A percentile compares a stretch with the other conserved stretches of the same genome.
Evolutionary conservation across 2,113 vertebrate genomes (phyloP).

Genomic region (Zosterops pallidus): DNA sequence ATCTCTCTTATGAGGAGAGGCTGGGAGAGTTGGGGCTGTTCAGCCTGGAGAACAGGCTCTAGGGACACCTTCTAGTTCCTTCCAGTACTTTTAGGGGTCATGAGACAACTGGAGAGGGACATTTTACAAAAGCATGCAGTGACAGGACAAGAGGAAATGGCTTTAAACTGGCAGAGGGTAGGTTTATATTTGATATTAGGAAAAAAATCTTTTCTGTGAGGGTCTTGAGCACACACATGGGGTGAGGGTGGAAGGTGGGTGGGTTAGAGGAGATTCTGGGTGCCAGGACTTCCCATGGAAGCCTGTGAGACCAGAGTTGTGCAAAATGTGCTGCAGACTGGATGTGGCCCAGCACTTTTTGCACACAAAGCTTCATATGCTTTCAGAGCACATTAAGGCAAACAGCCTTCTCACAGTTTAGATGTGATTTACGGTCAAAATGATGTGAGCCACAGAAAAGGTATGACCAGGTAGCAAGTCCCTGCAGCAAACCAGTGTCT

Average conservation of each 20-base stretch:
- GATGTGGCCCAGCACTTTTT: not conserved
- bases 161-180: not conserved
- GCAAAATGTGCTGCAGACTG: not conserved
- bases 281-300: not conserved
- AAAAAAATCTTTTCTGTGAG: not conserved
- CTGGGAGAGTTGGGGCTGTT: not conserved
- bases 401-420: not conserved
- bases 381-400: slow-evolving; percentile 9
- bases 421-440: not conserved
- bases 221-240: not conserved
- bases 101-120: not conserved
- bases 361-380: slow-evolving; percentile 1
- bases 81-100: not conserved
- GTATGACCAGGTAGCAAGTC: slow-evolving; percentile 45
- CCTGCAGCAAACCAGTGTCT: slow-evolving; percentile 37
- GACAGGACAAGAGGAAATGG: not conserved
- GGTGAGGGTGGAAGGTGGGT: rapidly evolving
- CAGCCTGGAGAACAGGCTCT: not conserved
- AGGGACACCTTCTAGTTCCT: not conserved
- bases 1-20: not conserved
- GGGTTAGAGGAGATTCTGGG: not conserved
- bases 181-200: not conserved
- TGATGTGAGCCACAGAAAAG: slow-evolving; percentile 14
- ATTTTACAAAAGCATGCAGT: not conserved
- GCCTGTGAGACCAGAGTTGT: not conserved